Evolutionary conservation across 2,797 vertebrate genomes (phyloP), one percentile per base, ranked within the genome.

Genomic region (Lepidocolaptes lacrymiger): DNA sequence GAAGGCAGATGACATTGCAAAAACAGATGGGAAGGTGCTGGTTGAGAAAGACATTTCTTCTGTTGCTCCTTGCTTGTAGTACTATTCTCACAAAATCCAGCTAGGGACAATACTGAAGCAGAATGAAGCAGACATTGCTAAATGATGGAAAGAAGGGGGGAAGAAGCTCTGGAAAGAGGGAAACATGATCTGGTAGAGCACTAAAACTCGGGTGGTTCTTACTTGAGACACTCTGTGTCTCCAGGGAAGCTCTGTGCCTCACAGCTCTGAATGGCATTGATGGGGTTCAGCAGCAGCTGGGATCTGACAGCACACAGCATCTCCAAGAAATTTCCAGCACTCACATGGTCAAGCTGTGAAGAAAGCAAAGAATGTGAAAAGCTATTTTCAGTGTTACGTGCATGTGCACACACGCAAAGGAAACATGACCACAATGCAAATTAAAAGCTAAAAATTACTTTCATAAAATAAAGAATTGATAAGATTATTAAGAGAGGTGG

Each of bases 121-220:
- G 94, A 97, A 96, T 77, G 67, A 96, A 97, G 92, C 89, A 88
- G 84, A 86, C 81, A 74, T 83, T 68, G 89, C 91, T 95, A 96
- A 95, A 95, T 96, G 91, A 88, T 87, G 92, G 85, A 93, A 71
- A 15, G 28, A 54, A 54, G 9, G 7, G 39, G 5, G 7, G 2
- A 34, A 27, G 7, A 64, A 76, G 24, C 23, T 72, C 72, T 74
- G 27, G 49, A 43, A 72, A 64, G 34, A 46, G 26, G 30, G 21
- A 93, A 71, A 71, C 6, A 10, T 14, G 7, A 30, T 15, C 39
- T 63, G 23, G 36, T 30, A 41, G 28, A 76, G 43, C 43, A 41
- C 28, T 67, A 30, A 63, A 89, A 77, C 32, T 19, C 3, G 11
- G 82, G 26, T 16, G 39, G 44, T 14, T 63, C 34, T 59, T 79